These are phyloP conservation scores for Oreochromis tanganicae DNA, from an alignment of 2,113 vertebrate species.

Conservation along the genomic window DNA sequence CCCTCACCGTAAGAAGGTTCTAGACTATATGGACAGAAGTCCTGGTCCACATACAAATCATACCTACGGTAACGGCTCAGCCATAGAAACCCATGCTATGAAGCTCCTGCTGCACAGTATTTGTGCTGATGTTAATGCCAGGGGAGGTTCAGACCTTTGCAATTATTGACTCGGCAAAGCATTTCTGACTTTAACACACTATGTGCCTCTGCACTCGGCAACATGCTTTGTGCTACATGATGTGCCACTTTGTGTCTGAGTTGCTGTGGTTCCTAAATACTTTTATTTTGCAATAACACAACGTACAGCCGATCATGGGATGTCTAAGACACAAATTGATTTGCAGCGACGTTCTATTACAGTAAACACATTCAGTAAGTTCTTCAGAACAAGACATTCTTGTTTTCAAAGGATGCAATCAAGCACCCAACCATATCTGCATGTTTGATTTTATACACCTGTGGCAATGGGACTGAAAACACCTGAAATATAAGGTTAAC, in stretches of 20 bases:
- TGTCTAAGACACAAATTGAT: not conserved
- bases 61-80: not conserved
- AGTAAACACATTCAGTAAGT: not conserved
- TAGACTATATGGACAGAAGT: not conserved
- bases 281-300: not conserved
- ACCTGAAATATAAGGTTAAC: not conserved
- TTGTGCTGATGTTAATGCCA: not conserved
- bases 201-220: not conserved
- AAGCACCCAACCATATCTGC: not conserved
- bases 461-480: not conserved
- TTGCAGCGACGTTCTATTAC: not conserved
- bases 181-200: not conserved
- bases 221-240: not conserved
- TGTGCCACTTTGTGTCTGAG: not conserved
- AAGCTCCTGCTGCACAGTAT: not conserved
- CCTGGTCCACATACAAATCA: not conserved
- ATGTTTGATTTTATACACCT: not conserved
- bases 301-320: not conserved
- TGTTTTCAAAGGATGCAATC: not conserved
- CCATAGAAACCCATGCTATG: not conserved
- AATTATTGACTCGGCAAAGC: not conserved
- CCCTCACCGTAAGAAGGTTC: not conserved
- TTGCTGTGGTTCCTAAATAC: not conserved
- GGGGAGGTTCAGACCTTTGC: not conserved
- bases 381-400: not conserved